Percentiles rank a stretch among this genome's conserved stretches.
Evolutionary conservation across 2,888 invertebrate species (phyloP).

Genomic region (Orthosia cruda): DNA sequence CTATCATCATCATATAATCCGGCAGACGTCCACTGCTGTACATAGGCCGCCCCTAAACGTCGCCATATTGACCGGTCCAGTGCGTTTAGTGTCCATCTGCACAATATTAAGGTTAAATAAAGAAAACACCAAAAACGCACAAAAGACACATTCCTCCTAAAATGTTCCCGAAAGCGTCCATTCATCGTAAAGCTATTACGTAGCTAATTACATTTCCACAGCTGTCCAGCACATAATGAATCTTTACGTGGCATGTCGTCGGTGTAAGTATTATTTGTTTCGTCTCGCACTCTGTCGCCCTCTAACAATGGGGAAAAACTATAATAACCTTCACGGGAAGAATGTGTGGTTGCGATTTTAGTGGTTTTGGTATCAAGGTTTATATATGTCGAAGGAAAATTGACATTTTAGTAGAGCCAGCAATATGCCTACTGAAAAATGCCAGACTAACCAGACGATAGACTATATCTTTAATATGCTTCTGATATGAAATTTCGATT

Average conservation of each 20-base stretch:
- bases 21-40: too few species aligned
- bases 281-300: conserved; percentile 66
- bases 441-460: too few species aligned
- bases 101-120: background rate
- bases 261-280: conserved; percentile 61
- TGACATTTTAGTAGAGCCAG: too few species aligned
- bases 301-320: conserved; percentile 84
- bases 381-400: too few species aligned
- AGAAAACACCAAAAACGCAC: background rate
- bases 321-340: conserved; percentile 79
- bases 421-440: too few species aligned
- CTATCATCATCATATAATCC: too few species aligned
- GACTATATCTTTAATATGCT: too few species aligned
- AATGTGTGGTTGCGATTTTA: conserved; percentile 50
- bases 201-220: conserved; percentile 74
- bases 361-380: conserved; percentile 16
- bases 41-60: too few species aligned
- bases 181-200: conserved; percentile 55
- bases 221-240: conserved; percentile 72
- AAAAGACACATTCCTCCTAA: conserved; percentile 7
- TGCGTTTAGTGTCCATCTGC: too few species aligned
- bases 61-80: too few species aligned
- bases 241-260: conserved; percentile 66
- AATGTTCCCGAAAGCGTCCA: conserved; percentile 38
- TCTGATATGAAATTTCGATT: too few species aligned